phyloP scores from a whole-genome alignment of 2,888 invertebrate genomes.

The Beris morrisii region DNA sequence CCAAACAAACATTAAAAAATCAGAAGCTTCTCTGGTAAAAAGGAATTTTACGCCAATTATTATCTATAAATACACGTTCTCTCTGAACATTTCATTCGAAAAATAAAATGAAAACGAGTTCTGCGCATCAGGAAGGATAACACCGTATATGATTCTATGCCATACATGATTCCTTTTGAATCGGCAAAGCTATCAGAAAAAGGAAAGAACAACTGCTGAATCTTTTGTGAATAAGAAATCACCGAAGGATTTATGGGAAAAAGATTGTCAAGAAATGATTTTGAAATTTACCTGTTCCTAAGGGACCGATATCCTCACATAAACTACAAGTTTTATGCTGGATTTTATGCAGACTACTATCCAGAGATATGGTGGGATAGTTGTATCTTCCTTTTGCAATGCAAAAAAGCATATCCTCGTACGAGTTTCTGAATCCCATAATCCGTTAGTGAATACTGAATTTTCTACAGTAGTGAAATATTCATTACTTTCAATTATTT shows the following conservation, averaged over 20 bases:
- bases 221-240: constrained; percentile 35
- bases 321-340: not conserved
- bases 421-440: too few relatives aligned
- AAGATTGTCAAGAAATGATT: constrained; percentile 33
- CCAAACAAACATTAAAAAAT: not conserved
- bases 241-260: constrained; percentile 30
- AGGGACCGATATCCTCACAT: not conserved
- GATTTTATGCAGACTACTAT: too few relatives aligned
- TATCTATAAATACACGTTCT: not conserved
- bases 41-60: too few relatives aligned
- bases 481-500: too few relatives aligned
- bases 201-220: constrained; percentile 13
- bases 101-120: not conserved
- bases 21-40: not conserved
- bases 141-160: not conserved
- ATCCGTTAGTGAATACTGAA: too few relatives aligned
- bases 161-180: constrained; percentile 29
- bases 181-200: constrained; percentile 16
- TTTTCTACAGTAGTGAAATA: too few relatives aligned
- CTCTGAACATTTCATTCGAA: not conserved
- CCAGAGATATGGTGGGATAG: too few relatives aligned
- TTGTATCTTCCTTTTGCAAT: too few relatives aligned
- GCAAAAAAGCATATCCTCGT: too few relatives aligned
- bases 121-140: constrained; percentile 15
- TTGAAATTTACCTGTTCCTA: constrained; percentile 5